Evolutionary conservation across 2,888 invertebrate genomes (phyloP).

Genomic region (Lucinisca nassula): DNA sequence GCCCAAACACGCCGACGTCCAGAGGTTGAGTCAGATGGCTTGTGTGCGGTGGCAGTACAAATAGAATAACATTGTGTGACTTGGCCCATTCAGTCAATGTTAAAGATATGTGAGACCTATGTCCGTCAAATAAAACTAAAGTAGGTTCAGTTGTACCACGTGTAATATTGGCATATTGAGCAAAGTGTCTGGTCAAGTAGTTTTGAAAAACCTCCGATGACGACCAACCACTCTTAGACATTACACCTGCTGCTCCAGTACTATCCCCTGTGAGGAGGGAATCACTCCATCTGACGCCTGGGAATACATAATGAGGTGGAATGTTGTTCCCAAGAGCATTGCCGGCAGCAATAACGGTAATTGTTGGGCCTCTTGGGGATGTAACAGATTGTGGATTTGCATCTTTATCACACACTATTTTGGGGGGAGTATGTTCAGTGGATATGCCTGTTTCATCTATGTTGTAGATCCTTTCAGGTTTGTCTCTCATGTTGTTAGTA

Average conservation of each 20-base stretch:
- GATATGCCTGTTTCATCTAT: conserved; percentile 18
- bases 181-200: not conserved
- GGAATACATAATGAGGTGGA: not conserved
- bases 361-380: not conserved
- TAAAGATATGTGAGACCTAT: conserved; percentile 44
- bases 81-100: conserved; percentile 50
- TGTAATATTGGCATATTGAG: not conserved
- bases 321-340: not conserved
- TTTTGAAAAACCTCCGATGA: not conserved
- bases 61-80: conserved; percentile 48
- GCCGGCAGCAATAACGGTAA: not conserved
- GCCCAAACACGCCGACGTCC: conserved; percentile 53
- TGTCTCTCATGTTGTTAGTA: not conserved
- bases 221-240: not conserved
- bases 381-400: not conserved
- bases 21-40: conserved; percentile 56
- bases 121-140: conserved; percentile 35
- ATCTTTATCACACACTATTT: not conserved
- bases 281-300: not conserved
- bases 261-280: not conserved
- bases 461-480: not conserved
- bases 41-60: conserved; percentile 58
- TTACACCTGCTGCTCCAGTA: not conserved
- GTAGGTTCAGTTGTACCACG: not conserved
- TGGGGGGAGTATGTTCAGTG: not conserved